Evolutionary conservation across 2,888 invertebrate species (phyloP), one percentile per base, ranked within the genome.

Genomic region (Parnassius glacialis): DNA sequence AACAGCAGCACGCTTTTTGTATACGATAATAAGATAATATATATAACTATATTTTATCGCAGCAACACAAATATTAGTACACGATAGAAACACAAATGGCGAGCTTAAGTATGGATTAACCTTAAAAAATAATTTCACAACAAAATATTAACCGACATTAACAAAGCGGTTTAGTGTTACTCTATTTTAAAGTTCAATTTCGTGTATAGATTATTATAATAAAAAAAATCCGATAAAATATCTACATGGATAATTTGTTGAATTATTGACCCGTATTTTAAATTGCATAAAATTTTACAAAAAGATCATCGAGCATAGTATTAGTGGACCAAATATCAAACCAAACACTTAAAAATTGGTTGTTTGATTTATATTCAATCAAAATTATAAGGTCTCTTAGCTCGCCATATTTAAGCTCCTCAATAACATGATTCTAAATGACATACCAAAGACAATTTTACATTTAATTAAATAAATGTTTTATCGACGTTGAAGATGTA

Each of bases 11-110:
- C 54, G 67, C 68, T 67, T 67, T 70, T 72, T 70, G 74, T 74
- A 74, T 74, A 74, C 74, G 74, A 74, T 70, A 70, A 67, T 65
- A 67, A 68, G 65, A 64, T 60, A 7, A 34, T 34, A 34, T 34
- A 25, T 25, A 57, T 64, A 65, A 54, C 51, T 59, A 62, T 64
- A 41, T 54, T 60, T 54, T 41, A 52, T 50, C 50, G 55, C 65
- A 64, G 62, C 64, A 65, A 60, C 62, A 64, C 65, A 66, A 43
- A 64, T 44, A 59, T 13, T 55, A 50, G 58, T 62, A 59, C 20
- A 52, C 45, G 42, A 41, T 50, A 52, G 11, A 34, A 34, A 34
- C 52, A 34, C 45, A 12, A 55, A 9, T 59, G 63, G 63, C 63
- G 59, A 48, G 52, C 59, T 54, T 57, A 13, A 13, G 48, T 52